Conservation (phyloP, 2,797 vertebrate species). For the Cossypha polioptera region DNA sequence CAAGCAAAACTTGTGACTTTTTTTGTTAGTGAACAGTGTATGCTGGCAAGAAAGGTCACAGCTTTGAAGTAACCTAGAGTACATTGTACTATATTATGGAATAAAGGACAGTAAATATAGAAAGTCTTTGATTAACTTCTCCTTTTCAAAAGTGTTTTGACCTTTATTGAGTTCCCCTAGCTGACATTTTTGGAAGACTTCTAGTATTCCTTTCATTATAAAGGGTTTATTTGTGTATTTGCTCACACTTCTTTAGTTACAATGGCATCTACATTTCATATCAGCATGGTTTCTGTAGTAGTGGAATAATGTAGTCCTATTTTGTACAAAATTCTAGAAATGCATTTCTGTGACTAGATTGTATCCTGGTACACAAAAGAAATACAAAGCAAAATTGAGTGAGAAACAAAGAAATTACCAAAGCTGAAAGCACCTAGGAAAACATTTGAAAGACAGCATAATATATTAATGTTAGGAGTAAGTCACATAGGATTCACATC, state of each 20-base stretch:
- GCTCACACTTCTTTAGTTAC: not conserved
- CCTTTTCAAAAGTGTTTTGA: conserved; percentile 20
- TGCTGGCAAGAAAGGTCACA: not conserved
- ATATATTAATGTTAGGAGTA: not conserved
- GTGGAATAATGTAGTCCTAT: not conserved
- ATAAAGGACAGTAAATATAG: conserved; percentile 11
- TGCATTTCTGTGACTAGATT: not conserved
- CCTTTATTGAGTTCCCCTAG: conserved; percentile 39
- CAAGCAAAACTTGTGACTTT: not conserved
- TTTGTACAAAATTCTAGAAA: not conserved
- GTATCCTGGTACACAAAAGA: not conserved
- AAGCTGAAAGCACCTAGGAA: not conserved
- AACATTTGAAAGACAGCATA: conserved; percentile 1
- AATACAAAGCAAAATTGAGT: not conserved
- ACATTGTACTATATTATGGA: not conserved
- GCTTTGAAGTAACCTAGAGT: not conserved
- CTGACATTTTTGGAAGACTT: conserved; percentile 55
- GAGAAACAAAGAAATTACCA: not conserved
- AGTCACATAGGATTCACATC: not conserved
- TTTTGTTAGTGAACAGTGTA: not conserved
- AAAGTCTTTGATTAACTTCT: conserved; percentile 40
- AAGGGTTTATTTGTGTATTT: conserved; percentile 30
- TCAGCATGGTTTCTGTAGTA: not conserved
- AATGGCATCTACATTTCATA: not conserved
- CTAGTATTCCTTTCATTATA: conserved; percentile 29